A percentile compares a stretch with the other conserved stretches of the same genome.
Evolutionary conservation across 35 echinoderm and acorn worm genomes (phyloP).

Genomic region (Nesometra sesokonis): DNA sequence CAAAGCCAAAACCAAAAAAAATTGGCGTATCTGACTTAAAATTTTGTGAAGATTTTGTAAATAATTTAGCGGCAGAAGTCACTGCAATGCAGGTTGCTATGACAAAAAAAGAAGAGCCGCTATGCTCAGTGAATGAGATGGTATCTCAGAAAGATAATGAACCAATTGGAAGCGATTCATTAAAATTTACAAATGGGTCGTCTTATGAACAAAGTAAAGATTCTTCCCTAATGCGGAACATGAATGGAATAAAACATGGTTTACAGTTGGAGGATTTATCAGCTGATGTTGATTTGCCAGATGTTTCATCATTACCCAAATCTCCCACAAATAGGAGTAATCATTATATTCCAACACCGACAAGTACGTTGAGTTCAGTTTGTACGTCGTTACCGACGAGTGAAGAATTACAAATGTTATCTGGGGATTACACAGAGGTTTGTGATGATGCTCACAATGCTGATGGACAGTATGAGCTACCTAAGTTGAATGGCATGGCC

Average conservation of each 20-base stretch:
- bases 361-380: background rate
- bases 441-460: background rate
- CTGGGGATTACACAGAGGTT: background rate
- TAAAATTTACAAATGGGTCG: background rate
- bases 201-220: background rate
- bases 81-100: background rate
- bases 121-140: background rate
- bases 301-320: background rate
- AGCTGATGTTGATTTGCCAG: background rate
- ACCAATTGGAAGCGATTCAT: background rate
- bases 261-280: background rate
- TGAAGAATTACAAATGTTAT: background rate
- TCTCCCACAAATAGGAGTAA: background rate
- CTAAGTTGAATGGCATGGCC: background rate
- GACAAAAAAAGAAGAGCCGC: background rate
- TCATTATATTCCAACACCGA: background rate
- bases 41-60: background rate
- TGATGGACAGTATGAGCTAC: background rate
- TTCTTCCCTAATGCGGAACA: background rate
- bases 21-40: background rate
- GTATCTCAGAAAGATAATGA: background rate
- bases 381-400: background rate
- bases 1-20: background rate
- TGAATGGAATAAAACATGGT: background rate
- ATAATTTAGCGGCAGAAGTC: background rate